These are phyloP conservation scores for Oxyruncus cristatus DNA, from an alignment of 2,113 vertebrate species.

Conservation along the genomic window DNA sequence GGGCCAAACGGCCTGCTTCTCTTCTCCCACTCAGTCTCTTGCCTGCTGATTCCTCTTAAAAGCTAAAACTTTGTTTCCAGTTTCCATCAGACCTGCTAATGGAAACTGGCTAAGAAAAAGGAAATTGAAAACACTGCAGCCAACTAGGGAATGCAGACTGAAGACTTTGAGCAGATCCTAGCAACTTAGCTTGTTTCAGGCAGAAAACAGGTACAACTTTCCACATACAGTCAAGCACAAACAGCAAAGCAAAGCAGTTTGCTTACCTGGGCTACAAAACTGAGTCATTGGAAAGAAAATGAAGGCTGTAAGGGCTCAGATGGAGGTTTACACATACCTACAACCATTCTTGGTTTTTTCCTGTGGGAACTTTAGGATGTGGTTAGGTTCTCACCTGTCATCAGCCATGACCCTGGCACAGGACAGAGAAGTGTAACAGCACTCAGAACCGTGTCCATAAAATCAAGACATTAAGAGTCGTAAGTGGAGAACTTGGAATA, in stretches of 20 bases:
- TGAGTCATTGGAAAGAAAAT: neutral
- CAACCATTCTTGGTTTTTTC: neutral
- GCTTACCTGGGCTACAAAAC: neutral
- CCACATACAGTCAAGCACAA: neutral
- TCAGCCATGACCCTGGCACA: neutral
- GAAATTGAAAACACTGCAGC: neutral
- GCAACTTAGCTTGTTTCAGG: neutral
- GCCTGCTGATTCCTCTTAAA: neutral
- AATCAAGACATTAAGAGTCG: neutral
- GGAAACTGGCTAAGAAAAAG: neutral
- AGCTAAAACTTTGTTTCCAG: neutral
- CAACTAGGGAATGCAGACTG: neutral
- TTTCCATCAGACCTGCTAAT: neutral
- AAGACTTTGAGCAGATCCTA: neutral
- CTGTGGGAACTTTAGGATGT: neutral
- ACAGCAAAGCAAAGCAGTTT: neutral
- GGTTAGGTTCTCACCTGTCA: neutral
- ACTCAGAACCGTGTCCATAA: neutral
- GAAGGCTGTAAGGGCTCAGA: neutral
- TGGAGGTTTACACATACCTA: neutral
- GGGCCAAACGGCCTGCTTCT: neutral
- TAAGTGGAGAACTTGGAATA: neutral
- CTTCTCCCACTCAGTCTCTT: neutral
- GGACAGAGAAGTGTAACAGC: neutral
- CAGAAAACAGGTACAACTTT: neutral